Percentiles rank a stretch among this genome's conserved stretches.
phyloP scores from a whole-genome alignment of 1,140 invertebrate genomes.

The Mya arenaria region DNA sequence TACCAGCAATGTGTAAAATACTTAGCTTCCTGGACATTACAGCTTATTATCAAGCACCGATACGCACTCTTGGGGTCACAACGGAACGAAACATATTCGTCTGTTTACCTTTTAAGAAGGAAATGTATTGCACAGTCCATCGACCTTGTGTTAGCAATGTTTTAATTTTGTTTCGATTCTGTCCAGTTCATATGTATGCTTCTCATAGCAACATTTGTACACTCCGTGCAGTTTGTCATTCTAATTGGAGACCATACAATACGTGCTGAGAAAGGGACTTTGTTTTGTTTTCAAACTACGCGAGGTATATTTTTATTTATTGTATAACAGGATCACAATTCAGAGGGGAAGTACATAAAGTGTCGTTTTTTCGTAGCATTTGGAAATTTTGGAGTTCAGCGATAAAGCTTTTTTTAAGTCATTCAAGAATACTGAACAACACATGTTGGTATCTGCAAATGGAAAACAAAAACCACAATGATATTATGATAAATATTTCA shows the following conservation, averaged over 20 bases:
- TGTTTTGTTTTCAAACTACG: slow-evolving; percentile 78
- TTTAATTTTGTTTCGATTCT: slow-evolving; percentile 76
- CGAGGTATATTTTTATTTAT: slow-evolving; percentile 80
- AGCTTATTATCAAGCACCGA: slow-evolving; percentile 76
- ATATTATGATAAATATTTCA: too few relatives aligned
- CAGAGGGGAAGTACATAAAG: slow-evolving; percentile 67
- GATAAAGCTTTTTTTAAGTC: too few relatives aligned
- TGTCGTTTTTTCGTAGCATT: slow-evolving; percentile 53
- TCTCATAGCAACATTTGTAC: slow-evolving; percentile 76
- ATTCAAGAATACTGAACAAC: slow-evolving; percentile 15
- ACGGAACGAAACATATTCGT: slow-evolving; percentile 97
- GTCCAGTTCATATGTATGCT: slow-evolving; percentile 79
- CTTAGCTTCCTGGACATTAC: slow-evolving; percentile 72
- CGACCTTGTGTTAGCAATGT: slow-evolving; percentile 73
- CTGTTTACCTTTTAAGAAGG: slow-evolving; percentile 91
- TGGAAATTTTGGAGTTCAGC: neutral
- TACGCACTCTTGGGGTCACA: slow-evolving; percentile 88
- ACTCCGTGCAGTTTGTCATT: slow-evolving; percentile 67
- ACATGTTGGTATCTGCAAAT: slow-evolving; percentile 33
- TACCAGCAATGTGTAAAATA: slow-evolving; percentile 68
- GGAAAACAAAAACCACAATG: slow-evolving; percentile 36
- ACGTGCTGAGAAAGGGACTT: slow-evolving; percentile 52
- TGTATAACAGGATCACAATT: slow-evolving; percentile 77
- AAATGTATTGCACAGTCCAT: slow-evolving; percentile 71
- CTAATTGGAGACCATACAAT: slow-evolving; percentile 60